Evolutionary conservation across 2,113 vertebrate genomes (phyloP).

Genomic region (Anhinga anhinga): DNA sequence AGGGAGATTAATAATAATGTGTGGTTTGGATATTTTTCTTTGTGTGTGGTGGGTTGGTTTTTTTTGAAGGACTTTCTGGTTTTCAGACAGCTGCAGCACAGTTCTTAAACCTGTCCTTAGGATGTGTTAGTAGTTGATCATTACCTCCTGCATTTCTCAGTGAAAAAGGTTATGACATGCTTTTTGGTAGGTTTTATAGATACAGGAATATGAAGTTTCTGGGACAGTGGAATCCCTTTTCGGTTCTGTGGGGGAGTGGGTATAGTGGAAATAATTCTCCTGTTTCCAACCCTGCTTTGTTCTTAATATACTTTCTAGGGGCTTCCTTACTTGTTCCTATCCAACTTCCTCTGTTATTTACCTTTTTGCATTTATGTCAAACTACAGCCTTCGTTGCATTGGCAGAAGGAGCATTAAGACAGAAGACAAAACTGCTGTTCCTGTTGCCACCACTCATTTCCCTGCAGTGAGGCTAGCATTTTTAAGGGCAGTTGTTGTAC

Average conservation of each 20-base stretch:
- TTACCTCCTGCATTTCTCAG: background rate
- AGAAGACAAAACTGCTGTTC: background rate
- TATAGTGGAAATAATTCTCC: background rate
- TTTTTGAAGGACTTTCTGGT: background rate
- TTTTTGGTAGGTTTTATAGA: background rate
- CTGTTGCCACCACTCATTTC: background rate
- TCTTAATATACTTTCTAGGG: background rate
- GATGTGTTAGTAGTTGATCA: background rate
- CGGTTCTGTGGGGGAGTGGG: background rate
- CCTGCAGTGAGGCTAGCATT: background rate
- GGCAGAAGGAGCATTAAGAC: background rate
- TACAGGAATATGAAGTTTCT: background rate
- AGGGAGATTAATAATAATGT: background rate
- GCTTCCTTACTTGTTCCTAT: background rate
- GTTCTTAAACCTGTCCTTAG: background rate
- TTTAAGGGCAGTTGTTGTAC: background rate
- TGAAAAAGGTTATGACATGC: background rate
- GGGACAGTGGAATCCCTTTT: background rate
- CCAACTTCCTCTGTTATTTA: background rate
- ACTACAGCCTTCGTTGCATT: fast-evolving
- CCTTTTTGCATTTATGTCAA: background rate
- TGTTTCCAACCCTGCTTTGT: background rate
- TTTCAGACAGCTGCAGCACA: background rate
- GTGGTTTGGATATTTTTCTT: background rate
- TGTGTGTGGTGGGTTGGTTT: background rate